Percentiles rank a stretch among this genome's conserved stretches.
These are phyloP conservation scores for Eueremaeus valkanovi DNA, from an alignment of 2,888 invertebrate species.

Conservation along the genomic window DNA sequence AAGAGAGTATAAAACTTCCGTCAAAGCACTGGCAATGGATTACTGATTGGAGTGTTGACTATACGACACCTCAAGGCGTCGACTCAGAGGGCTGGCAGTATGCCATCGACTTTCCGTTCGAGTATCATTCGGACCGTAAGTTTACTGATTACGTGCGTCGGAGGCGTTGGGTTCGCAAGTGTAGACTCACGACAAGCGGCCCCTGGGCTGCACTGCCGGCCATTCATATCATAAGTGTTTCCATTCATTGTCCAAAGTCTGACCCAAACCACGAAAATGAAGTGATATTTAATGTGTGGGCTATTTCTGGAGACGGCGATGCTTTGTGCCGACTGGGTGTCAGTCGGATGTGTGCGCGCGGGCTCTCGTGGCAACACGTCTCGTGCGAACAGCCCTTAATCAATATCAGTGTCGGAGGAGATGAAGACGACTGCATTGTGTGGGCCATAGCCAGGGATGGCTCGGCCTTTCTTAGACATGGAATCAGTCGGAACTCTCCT, in stretches of 20 bases:
- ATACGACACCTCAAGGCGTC: slow-evolving; percentile 79
- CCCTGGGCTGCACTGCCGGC: slow-evolving; percentile 86
- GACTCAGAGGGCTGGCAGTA: slow-evolving; percentile 94
- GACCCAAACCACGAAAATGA: slow-evolving; percentile 43
- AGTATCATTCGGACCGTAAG: slow-evolving; percentile 76
- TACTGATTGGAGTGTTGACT: slow-evolving; percentile 89
- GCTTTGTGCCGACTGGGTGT: slow-evolving; percentile 77
- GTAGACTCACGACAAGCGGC: slow-evolving; percentile 74
- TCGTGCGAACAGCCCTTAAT: slow-evolving; percentile 73
- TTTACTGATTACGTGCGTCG: slow-evolving; percentile 84
- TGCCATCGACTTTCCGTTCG: slow-evolving; percentile 82
- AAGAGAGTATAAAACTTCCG: slow-evolving; percentile 77
- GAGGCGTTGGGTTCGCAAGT: slow-evolving; percentile 74
- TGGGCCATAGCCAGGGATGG: slow-evolving; percentile 84
- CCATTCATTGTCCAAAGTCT: slow-evolving; percentile 57
- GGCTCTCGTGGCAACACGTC: slow-evolving; percentile 72
- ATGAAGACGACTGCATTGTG: slow-evolving; percentile 56
- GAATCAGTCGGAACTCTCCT: slow-evolving; percentile 66
- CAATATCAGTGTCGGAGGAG: slow-evolving; percentile 57
- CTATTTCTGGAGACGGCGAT: slow-evolving; percentile 78
- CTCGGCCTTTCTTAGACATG: slow-evolving; percentile 73
- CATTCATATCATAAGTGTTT: slow-evolving; percentile 74
- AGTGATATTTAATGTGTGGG: slow-evolving; percentile 62
- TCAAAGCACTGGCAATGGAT: slow-evolving; percentile 87
- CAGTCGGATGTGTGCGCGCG: slow-evolving; percentile 65